Conservation (phyloP, 2,888 invertebrate species). For the Epirrhoe alternata region DNA sequence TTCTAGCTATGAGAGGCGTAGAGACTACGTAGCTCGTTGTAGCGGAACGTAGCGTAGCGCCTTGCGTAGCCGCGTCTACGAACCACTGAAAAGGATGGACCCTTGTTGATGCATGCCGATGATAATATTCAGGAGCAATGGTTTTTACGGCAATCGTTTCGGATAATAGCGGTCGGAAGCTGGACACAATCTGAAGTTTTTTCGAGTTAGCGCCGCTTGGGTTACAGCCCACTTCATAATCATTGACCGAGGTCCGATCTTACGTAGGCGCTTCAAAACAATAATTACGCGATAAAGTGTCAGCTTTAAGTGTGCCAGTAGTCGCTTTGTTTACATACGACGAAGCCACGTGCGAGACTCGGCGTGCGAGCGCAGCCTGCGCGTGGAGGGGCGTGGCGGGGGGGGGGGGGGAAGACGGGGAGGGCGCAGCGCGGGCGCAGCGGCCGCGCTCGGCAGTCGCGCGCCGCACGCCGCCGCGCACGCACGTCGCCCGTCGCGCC, state of each 20-base stretch:
- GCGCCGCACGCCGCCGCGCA: slow-evolving; percentile 64
- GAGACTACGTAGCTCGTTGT: neutral
- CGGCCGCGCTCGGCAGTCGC: slow-evolving; percentile 54
- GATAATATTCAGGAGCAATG: neutral
- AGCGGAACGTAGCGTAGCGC: neutral
- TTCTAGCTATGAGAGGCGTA: neutral
- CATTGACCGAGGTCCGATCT: slow-evolving; percentile 16
- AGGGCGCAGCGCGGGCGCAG: slow-evolving; percentile 44
- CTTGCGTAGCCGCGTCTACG: neutral
- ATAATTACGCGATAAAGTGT: slow-evolving; percentile 37
- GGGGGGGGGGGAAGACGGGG: slow-evolving; percentile 47
- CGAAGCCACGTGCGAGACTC: slow-evolving; percentile 53
- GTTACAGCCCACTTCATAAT: slow-evolving; percentile 5
- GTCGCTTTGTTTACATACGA: slow-evolving; percentile 67
- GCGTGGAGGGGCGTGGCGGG: slow-evolving; percentile 33
- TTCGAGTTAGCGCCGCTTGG: neutral
- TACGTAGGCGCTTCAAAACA: slow-evolving; percentile 17
- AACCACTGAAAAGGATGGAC: neutral
- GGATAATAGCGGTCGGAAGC: neutral
- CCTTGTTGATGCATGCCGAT: neutral
- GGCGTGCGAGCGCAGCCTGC: slow-evolving; percentile 44
- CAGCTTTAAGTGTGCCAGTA: slow-evolving; percentile 43
- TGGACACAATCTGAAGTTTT: neutral
- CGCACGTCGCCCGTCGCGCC: slow-evolving; percentile 59
- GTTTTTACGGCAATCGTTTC: neutral